phyloP scores from a whole-genome alignment of 2,113 vertebrate species.

The Pterophyllum scalare region DNA sequence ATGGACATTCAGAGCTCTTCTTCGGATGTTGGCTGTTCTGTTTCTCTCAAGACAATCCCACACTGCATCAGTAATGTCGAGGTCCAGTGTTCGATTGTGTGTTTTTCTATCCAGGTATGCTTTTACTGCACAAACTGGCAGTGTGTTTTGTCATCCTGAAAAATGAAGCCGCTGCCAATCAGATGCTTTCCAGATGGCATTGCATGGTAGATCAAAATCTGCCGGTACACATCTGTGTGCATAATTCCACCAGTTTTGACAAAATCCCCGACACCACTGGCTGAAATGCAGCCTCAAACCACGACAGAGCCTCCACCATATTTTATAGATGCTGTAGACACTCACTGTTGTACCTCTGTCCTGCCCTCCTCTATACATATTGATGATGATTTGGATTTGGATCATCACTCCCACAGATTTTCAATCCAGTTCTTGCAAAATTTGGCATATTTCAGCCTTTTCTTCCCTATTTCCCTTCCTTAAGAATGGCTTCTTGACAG shows the following conservation, averaged over 20 bases:
- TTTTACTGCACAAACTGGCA: background rate
- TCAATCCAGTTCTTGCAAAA: background rate
- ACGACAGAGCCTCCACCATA: background rate
- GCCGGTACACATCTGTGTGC: background rate
- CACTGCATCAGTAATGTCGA: too few relatives aligned
- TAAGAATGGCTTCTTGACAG: too few relatives aligned
- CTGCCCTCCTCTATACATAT: too few relatives aligned
- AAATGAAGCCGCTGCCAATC: background rate
- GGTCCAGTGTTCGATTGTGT: too few relatives aligned
- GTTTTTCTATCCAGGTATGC: too few relatives aligned
- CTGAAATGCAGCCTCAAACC: background rate
- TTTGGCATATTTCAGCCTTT: too few relatives aligned
- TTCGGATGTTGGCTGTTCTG: background rate
- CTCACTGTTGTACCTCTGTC: background rate
- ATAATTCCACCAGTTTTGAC: too few relatives aligned
- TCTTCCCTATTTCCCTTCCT: too few relatives aligned
- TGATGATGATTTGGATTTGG: background rate
- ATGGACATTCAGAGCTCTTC: background rate
- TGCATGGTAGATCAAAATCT: background rate
- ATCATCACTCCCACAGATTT: background rate
- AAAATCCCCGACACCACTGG: background rate
- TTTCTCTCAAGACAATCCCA: too few relatives aligned
- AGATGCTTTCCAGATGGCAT: background rate
- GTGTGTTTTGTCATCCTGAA: background rate
- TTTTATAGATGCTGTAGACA: background rate